Evolutionary conservation across 2,113 vertebrate species (phyloP), one percentile per base, ranked within the genome.

Genomic region (Corapipo altera): DNA sequence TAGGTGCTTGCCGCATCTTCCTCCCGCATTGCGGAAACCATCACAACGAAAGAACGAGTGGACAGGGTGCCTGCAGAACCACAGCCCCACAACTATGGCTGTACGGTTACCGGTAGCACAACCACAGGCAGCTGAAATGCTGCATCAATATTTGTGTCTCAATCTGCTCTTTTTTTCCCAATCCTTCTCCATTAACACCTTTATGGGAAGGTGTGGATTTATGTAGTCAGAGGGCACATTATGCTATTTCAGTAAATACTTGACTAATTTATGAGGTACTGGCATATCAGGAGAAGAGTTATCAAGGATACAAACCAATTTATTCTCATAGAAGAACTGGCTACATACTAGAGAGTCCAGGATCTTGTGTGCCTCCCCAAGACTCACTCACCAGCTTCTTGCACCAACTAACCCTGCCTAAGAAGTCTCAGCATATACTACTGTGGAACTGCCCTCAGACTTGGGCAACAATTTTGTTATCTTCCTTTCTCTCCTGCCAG

Each of bases 11-110:
- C 81, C 24, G 73, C 96, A 96, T 94, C 86, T 76, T 93, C 84
- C 76, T 89, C 93, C 94, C 22, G 89, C 92, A 95, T 76, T 97
- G 95, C 84, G 51, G 91, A 93, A 96, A 91, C 3, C 41, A 54
- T 44, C 66, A 3, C 1, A 4, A 46, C 10, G 16, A 32, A 41
- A 26, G 48, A 41, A 18, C 0, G 5, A 81, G 65, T 35, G 91
- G 95, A 81, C 70, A 15, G 21, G 32, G 48, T 8, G 39, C 1
- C 73, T 86, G 65, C 79, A 75, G 35, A 93, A 65, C 52, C 74
- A 72, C 79, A 70, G 91, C 76, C 89, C 55, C 70, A 88, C 2
- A 0, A 6, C 48, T 27, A 52, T 1, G 28, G 57, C 79, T 27
- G 2, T 2, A 46, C 3, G 27, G 58, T 4, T 37, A 73, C 33